Conservation (phyloP, 2,888 invertebrate species). For the Drosophila fungiperda region DNA sequence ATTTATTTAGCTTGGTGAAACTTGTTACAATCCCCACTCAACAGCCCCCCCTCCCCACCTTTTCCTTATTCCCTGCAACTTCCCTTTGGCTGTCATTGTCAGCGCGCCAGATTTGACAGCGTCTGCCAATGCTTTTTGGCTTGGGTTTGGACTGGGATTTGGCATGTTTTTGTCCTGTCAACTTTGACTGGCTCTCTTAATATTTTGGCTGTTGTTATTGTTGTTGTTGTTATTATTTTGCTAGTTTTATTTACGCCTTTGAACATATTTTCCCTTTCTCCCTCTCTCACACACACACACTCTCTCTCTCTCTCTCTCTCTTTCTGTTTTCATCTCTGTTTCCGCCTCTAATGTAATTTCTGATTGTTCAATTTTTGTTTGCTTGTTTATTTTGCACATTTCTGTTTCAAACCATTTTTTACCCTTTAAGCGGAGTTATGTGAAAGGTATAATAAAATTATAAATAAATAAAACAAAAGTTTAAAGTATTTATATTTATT, state of each 20-base stretch:
- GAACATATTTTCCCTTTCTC: conserved; percentile 15
- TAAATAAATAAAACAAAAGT: too few relatives aligned
- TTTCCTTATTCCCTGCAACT: background rate
- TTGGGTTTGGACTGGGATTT: conserved; percentile 34
- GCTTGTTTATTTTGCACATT: conserved; percentile 34
- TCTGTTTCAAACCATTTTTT: conserved; percentile 16
- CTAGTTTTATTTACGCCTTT: conserved; percentile 57
- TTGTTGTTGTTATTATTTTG: conserved; percentile 28
- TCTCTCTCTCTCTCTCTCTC: background rate
- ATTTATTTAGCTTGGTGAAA: conserved; percentile 67
- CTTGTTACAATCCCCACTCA: conserved; percentile 36
- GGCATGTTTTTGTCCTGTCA: conserved; percentile 30
- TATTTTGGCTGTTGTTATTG: conserved; percentile 22
- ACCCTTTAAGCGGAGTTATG: background rate
- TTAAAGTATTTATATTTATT: too few relatives aligned
- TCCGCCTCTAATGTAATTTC: conserved; percentile 8
- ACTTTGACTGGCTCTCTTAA: conserved; percentile 8
- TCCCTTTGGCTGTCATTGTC: conserved; percentile 60
- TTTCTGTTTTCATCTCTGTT: conserved; percentile 8
- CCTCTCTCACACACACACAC: background rate
- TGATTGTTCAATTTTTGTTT: conserved; percentile 29
- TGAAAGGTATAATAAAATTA: background rate
- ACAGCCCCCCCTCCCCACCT: background rate
- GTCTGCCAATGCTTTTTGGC: conserved; percentile 59
- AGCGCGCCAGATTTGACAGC: conserved; percentile 73